Conservation (phyloP, 2,888 invertebrate genomes). For the Phengaris alcon region DNA sequence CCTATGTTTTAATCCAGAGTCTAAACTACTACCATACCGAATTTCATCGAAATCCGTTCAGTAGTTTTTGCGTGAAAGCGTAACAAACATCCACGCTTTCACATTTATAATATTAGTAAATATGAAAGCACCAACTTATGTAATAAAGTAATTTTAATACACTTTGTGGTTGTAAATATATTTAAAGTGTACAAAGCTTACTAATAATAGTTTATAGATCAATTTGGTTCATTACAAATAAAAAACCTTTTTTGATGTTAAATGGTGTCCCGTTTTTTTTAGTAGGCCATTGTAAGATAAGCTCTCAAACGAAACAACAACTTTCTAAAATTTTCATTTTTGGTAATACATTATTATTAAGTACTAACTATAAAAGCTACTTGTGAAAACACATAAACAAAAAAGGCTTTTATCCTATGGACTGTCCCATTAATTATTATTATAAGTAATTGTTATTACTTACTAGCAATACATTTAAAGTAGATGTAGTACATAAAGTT, state of each 20-base stretch:
- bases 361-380: constrained; percentile 55
- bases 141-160: too few species aligned
- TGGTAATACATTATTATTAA: constrained; percentile 68
- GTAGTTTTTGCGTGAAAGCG: too few species aligned
- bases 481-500: constrained; percentile 33
- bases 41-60: too few species aligned
- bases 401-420: constrained; percentile 27
- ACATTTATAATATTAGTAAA: too few species aligned
- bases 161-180: too few species aligned
- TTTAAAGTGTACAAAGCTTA: neutral
- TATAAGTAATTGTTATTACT: constrained; percentile 31
- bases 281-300: constrained; percentile 37
- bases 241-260: neutral
- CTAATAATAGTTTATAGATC: neutral
- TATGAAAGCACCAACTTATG: too few species aligned
- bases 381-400: constrained; percentile 34
- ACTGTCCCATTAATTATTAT: constrained; percentile 22
- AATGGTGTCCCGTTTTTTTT: neutral
- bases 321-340: constrained; percentile 66
- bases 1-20: too few species aligned
- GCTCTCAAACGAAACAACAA: constrained; percentile 60
- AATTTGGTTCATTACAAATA: neutral
- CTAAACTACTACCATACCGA: too few species aligned
- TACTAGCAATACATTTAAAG: constrained; percentile 34
- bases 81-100: too few species aligned